These are phyloP conservation scores for Bucco capensis DNA, from an alignment of 2,113 vertebrate species.

Conservation along the genomic window DNA sequence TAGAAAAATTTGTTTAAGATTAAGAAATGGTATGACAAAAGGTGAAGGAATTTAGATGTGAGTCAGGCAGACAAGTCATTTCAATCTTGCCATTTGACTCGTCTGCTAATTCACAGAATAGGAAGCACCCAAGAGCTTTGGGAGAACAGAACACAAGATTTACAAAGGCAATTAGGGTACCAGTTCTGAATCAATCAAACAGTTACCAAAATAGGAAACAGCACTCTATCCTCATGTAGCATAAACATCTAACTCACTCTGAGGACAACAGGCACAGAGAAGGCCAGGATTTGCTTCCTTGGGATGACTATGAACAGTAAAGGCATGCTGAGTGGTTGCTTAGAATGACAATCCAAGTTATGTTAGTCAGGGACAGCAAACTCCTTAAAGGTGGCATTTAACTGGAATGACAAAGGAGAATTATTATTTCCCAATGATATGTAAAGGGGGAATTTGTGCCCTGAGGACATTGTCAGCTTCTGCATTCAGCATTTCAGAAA, in stretches of 20 bases:
- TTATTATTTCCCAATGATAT: neutral
- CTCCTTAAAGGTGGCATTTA: neutral
- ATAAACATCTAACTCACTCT: neutral
- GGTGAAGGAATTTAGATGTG: slow-evolving; percentile 30
- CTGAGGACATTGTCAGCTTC: neutral
- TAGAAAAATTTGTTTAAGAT: slow-evolving; percentile 11
- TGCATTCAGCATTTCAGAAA: neutral
- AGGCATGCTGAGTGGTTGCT: neutral
- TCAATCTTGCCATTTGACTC: neutral
- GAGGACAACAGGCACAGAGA: neutral
- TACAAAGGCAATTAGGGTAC: neutral
- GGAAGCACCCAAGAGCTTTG: neutral
- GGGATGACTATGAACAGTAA: neutral
- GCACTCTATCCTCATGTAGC: neutral
- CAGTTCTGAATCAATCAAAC: neutral
- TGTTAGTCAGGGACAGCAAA: neutral
- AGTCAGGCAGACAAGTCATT: neutral
- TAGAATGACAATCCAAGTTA: neutral
- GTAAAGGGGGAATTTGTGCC: neutral
- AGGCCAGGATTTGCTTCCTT: neutral
- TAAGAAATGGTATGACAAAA: slow-evolving; percentile 13
- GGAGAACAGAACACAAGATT: neutral
- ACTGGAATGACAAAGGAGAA: neutral
- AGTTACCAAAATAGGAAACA: neutral
- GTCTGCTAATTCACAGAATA: neutral